phyloP scores from a whole-genome alignment of 2,888 invertebrate genomes.

The Polydrusus pterygomalis region DNA sequence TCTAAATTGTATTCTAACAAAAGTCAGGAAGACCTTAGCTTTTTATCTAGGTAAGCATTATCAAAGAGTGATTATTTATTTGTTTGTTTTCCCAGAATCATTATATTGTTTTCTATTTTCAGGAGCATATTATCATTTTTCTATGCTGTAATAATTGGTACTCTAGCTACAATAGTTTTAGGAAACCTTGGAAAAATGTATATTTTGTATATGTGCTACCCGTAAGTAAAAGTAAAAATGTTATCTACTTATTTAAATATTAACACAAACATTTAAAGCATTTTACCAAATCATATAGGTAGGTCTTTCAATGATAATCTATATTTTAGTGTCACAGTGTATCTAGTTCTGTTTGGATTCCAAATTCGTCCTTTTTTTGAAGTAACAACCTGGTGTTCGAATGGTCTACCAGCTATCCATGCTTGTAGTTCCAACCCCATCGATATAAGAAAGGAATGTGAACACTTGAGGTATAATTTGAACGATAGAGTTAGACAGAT shows the following conservation, averaged over 20 bases:
- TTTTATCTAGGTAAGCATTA: constrained; percentile 42
- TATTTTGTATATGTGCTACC: constrained; percentile 90
- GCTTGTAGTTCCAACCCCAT: constrained; percentile 84
- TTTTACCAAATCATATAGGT: no score
- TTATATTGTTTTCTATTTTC: constrained; percentile 64
- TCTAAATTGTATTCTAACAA: constrained; percentile 47
- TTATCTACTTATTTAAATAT: no score
- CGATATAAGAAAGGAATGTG: constrained; percentile 89
- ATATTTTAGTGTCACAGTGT: constrained; percentile 74
- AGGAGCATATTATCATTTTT: constrained; percentile 79
- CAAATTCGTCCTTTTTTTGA: constrained; percentile 87
- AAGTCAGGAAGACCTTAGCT: constrained; percentile 42
- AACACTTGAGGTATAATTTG: constrained; percentile 88
- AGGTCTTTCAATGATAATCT: constrained; percentile 58
- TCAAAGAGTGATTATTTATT: no score
- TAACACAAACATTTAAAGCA: no score
- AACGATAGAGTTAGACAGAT: constrained; percentile 92
- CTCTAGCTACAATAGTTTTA: constrained; percentile 83
- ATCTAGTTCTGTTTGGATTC: constrained; percentile 88
- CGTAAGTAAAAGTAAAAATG: constrained; percentile 82
- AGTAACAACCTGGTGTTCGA: constrained; percentile 70
- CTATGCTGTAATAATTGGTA: constrained; percentile 77
- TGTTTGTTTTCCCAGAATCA: not conserved
- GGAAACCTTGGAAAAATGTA: constrained; percentile 85
- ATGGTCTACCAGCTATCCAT: constrained; percentile 79